Base-by-base conservation (phyloP, 2,888 invertebrate genomes). In the Pyralis farinalis region DNA sequence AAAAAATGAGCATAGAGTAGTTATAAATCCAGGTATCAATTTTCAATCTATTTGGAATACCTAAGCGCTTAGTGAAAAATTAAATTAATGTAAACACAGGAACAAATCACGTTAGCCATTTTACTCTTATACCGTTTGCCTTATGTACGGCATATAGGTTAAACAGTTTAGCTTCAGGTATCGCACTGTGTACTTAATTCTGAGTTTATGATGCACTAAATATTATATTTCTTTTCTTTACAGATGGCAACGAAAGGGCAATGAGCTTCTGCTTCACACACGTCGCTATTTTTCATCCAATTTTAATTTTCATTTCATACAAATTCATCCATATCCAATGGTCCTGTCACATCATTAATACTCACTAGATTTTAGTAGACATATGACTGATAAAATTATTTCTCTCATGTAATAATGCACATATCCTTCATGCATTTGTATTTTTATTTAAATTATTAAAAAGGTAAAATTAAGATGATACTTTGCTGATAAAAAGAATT, bases 341-440 rank as follows among this genome's bases (percentile, higher is more conserved):
- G 30, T 22, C 11, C 36, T 37, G 29, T 37, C 33, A 27, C 34
- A 34, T 42, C 39, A 40, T 48, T 22, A 42, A 58, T 86, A 86
- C 86, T 86, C 85, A 84, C 55, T 86, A 83, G 73, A 39, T 31
- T 43, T 42, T 56, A 48, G 74, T 78, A 70, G 63, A 60, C 63
- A 63, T 64, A 63, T 66, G 83, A 85, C 84, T 85, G 84, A 86
- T 69, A 61, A 16, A 16, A 66, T 62, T 55, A 63, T 62, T 60
- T 54, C 60, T 65, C 53, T 63, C 59, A 49, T 57, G 53, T 60
- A 56, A 47, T 44, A 55, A 69, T 72, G 69, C 75, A 74, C 73
- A 76, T 78, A 81, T 77, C 71, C 63, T 68, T 76, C 69, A 74
- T 71, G 82, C 82, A 83, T 83, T 83, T 79, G 79, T 75, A 75